Evolutionary conservation across 2,888 invertebrate species (phyloP), one percentile per base, ranked within the genome.

Genomic region (Stenoptilia bipunctidactyla): DNA sequence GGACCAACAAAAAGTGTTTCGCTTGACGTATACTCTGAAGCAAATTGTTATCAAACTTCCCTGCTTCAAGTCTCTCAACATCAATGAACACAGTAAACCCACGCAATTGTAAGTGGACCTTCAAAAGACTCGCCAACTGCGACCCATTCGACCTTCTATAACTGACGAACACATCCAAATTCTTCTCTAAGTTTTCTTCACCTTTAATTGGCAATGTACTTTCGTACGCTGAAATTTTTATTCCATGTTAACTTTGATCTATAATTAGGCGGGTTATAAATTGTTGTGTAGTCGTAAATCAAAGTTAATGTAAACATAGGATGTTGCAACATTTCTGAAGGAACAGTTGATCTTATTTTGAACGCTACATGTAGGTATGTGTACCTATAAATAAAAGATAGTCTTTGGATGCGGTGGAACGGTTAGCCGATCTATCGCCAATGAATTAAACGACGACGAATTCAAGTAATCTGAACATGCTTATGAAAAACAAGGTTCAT

Each of bases 61-160:
- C 99, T 15, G 98, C 99, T 73, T 98, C 96, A 45, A 99, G 83
- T 53, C 97, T 87, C 72, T 99, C 99, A 41, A 99, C 98, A 63
- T 99, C 99, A 51, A 99, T 97, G 72, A 99, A 99, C 15, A 98
- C 98, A 15, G 95, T 92, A 76, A 97, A 98, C 1, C 97, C 97
- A 57, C 97, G 86, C 45, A 99, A 83, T 72, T 98, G 97, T 38
- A 99, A 87, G 64, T 99, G 98, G 27, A 99, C 98, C 84, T 98
- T 98, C 49, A 99, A 86, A 55, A 96, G 85, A 85, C 94, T 94
- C 47, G 98, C 98, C 58, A 98, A 77, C 72, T 98, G 98, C 2
- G 97, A 98, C 40, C 99, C 99, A 65, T 96, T 98, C 4, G 97
- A 96, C 61, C 99, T 87, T 52, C 99, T 86, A 66, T 99, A 99